Evolutionary conservation across 2,888 invertebrate species (phyloP), one percentile per base, ranked within the genome.

Genomic region (Seira ritae): DNA sequence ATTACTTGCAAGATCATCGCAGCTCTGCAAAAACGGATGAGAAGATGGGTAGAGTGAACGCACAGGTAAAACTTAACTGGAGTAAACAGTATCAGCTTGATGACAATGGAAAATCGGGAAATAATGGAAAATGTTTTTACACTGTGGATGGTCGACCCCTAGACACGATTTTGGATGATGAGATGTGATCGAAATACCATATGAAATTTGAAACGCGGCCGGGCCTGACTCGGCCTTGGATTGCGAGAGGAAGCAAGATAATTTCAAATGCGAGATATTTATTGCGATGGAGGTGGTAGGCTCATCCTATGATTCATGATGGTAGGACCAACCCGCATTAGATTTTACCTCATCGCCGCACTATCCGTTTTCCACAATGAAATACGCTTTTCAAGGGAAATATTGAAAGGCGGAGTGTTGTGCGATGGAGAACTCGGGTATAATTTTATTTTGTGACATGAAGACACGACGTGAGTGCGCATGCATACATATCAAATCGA

Each of bases 291-390:
- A 62, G 78, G 50, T 71, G 68, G 65, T 71, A 60, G 65, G 77
- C 77, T 77, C 77, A 77, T 62, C 78, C 71, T 65, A 78, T 78
- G 78, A 78, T 72, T 71, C 71, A 78, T 78, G 65, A 60, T 69
- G 77, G 69, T 42, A 65, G 12, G 12, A 50, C 3, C 50, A 50
- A 12, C 3, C 50, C 50, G 50, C 31, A 31, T 31, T 4, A 4
- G 8, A 31, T 31, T 31, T 31, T 31, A n/a, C 31, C 31, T 31
- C 31, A 4, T 2, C 31, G 31, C 31, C 8, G 31, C 31, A 31
- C n/a, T n/a, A n/a, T n/a, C n/a, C n/a, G n/a, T n/a, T n/a, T n/a
- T n/a, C n/a, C n/a, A 42, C 42, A 42, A 4, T 4, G 42, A 42
- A 12, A 42, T 8, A 42, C 4, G 42, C 42, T 8, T 42, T 42